Percentiles rank a stretch among this genome's conserved stretches.
phyloP scores from a whole-genome alignment of 2,888 invertebrate species.

The Amphipyra tragopoginis region DNA sequence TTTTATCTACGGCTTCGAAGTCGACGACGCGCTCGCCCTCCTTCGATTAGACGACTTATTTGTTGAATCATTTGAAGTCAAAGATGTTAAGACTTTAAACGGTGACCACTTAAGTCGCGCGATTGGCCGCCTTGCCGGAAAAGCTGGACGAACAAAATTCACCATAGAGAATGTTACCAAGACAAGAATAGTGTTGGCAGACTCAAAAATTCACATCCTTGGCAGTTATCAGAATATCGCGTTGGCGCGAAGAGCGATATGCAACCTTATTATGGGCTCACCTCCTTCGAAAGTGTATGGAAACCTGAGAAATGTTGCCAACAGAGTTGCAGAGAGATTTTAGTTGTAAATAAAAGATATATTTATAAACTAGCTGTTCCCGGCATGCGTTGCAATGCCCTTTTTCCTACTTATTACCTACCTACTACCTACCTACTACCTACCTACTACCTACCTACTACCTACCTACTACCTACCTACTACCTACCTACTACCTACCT shows the following conservation, averaged over 20 bases:
- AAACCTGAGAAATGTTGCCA: conserved; percentile 96
- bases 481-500: too few species aligned
- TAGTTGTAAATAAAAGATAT: conserved; percentile 73
- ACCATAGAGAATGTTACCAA: conserved; percentile 99
- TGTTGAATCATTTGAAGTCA: conserved; percentile 98
- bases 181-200: conserved; percentile 99
- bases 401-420: too few species aligned
- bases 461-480: too few species aligned
- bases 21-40: conserved; percentile 98
- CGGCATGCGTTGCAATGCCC: too few species aligned
- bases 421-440: too few species aligned
- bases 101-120: conserved; percentile 99
- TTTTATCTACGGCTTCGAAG: conserved; percentile 98
- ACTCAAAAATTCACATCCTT: conserved; percentile 98
- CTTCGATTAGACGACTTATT: conserved; percentile 98
- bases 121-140: conserved; percentile 99
- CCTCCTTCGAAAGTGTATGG: conserved; percentile 99
- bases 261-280: conserved; percentile 98
- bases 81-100: conserved; percentile 98
- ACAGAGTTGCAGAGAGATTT: conserved; percentile 95
- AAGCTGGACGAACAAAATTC: conserved; percentile 98
- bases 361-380: too few species aligned
- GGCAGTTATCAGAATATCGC: conserved; percentile 99
- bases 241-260: conserved; percentile 97
- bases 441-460: too few species aligned